These are phyloP conservation scores for Graptemys geographica DNA, from an alignment of 2,797 vertebrate genomes.

Conservation along the genomic window DNA sequence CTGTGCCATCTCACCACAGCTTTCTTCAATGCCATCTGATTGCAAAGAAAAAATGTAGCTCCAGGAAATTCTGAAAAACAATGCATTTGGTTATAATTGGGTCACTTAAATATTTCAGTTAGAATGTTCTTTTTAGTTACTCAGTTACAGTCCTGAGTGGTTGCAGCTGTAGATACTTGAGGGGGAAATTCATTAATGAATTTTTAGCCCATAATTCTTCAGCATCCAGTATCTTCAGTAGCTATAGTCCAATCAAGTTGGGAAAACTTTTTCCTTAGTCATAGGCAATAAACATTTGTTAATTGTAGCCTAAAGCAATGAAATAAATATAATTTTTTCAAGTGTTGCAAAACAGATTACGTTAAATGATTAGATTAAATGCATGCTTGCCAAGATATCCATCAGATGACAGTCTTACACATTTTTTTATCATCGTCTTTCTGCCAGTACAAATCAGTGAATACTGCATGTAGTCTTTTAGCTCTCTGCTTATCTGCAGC, in stretches of 20 bases:
- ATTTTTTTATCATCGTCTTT: neutral
- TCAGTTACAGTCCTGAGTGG: neutral
- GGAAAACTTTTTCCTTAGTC: neutral
- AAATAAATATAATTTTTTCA: conserved; percentile 16
- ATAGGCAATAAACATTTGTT: neutral
- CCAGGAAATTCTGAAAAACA: neutral
- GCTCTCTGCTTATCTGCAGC: neutral
- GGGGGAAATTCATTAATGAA: neutral
- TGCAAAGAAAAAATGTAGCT: neutral
- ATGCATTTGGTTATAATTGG: neutral
- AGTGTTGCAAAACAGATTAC: neutral
- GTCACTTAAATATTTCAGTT: neutral
- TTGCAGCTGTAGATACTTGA: neutral
- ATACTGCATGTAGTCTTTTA: neutral
- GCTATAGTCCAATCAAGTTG: neutral
- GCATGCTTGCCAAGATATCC: neutral
- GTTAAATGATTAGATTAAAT: neutral
- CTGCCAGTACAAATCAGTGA: neutral
- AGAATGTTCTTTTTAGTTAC: neutral
- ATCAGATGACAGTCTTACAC: neutral
- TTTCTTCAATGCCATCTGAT: neutral
- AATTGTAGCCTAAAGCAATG: conserved; percentile 7
- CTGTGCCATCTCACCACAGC: neutral
- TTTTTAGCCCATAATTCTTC: neutral
- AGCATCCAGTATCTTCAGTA: neutral